These are phyloP conservation scores for Mastacembelus armatus DNA, from an alignment of 2,797 vertebrate genomes.

Conservation along the genomic window DNA sequence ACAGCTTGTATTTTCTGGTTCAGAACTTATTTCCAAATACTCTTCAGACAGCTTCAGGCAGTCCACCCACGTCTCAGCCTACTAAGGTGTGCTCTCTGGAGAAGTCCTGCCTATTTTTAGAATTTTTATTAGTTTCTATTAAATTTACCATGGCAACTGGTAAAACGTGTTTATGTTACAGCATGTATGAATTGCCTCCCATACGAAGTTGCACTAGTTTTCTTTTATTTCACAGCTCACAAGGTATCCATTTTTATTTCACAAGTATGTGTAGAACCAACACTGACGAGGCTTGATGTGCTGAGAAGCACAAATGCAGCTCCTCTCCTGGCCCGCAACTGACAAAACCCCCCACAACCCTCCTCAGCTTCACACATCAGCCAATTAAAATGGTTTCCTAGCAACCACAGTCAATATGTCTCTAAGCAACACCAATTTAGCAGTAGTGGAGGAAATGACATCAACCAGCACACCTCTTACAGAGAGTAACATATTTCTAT, in stretches of 20 bases:
- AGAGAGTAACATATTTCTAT: conserved; percentile 18
- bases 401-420: conserved; percentile 84
- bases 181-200: background rate
- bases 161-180: conserved; percentile 42
- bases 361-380: conserved; percentile 69
- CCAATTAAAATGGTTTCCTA: conserved; percentile 84
- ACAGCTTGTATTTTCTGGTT: conserved; percentile 11
- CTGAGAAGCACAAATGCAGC: conserved; percentile 21
- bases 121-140: conserved; percentile 39
- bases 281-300: conserved; percentile 43
- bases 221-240: conserved; percentile 31
- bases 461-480: conserved; percentile 26
- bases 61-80: conserved; percentile 19
- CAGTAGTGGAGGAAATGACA: conserved; percentile 64
- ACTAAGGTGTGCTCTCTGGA: conserved; percentile 25
- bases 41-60: conserved; percentile 35
- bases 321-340: conserved; percentile 29
- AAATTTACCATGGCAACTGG: conserved; percentile 46
- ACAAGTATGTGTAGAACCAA: conserved; percentile 1
- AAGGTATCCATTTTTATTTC: conserved; percentile 13
- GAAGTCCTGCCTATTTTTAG: conserved; percentile 44
- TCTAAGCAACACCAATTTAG: conserved; percentile 80
- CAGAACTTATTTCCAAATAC: conserved; percentile 29
- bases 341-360: conserved; percentile 49
- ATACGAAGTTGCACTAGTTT: conserved; percentile 6